A percentile compares a stretch with the other conserved stretches of the same genome.
Evolutionary conservation across 53 echinoderm and acorn worm genomes (phyloP).

Genomic region (Echinarachnius parma): DNA sequence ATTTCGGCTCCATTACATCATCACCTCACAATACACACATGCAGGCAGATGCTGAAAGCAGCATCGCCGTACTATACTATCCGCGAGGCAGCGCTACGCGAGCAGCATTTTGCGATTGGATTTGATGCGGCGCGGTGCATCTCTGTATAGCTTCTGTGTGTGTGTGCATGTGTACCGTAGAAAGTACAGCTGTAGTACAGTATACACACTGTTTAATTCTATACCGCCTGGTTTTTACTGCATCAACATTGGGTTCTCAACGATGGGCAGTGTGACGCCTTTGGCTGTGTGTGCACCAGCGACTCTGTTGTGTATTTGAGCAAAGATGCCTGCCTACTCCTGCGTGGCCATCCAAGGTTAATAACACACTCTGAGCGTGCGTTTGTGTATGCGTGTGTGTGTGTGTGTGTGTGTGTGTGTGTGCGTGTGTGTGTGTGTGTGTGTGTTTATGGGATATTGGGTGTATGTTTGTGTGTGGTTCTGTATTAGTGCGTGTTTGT

Average conservation of each 20-base stretch:
- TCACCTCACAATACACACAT: slow-evolving; percentile 19
- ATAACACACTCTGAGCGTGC: not conserved
- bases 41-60: not conserved
- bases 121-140: slow-evolving; percentile 14
- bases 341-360: no score
- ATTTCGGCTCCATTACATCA: slow-evolving; percentile 40
- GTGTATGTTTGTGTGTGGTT: not conserved
- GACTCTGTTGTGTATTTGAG: no score
- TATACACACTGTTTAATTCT: no score
- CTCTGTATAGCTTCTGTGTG: slow-evolving; percentile 17
- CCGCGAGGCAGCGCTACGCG: not conserved
- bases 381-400: slow-evolving; percentile 3
- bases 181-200: no score
- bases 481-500: not conserved
- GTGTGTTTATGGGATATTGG: slow-evolving; percentile 1
- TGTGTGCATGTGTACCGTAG: not conserved
- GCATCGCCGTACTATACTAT: slow-evolving; percentile 31
- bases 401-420: not conserved
- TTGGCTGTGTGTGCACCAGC: no score
- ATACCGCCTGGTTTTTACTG: not conserved
- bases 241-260: no score
- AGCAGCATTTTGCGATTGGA: slow-evolving; percentile 20
- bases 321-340: no score
- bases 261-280: no score
- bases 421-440: slow-evolving; percentile 16